Evolutionary conservation across 2,888 invertebrate genomes (phyloP), one percentile per base, ranked within the genome.

Genomic region (Eupithecia vulgata): DNA sequence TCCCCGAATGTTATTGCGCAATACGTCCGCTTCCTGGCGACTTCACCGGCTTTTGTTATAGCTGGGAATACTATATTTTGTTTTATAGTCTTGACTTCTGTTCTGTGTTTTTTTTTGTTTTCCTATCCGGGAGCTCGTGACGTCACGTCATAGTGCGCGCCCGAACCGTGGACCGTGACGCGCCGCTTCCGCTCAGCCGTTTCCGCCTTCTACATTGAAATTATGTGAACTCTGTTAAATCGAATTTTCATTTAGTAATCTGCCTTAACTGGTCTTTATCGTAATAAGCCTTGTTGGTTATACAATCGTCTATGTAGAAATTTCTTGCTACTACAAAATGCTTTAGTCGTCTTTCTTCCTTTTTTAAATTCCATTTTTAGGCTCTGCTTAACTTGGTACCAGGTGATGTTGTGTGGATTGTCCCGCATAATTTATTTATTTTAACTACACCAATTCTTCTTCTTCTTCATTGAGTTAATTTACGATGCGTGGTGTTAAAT

Each of bases 131-230:
- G 83, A 84, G 85, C 81, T 83, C 75, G 57, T 76, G 77, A 90
- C 91, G 92, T 92, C 91, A 92, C 87, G 83, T 85, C 85, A 87
- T 85, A 87, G 85, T 82, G 86, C 83, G 85, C 90, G 88, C 88
- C 85, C 83, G 88, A 86, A 83, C 87, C 83, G 81, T 85, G 85
- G 90, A 91, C 91, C 93, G 84, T 92, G 91, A 92, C 92, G 89
- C 88, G 88, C 88, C 87, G 90, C 87, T 93, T 94, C 94, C 94
- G 93, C 85, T 83, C 87, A 70, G 40, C 81, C 83, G 86, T 88
- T 93, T 94, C 94, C 94, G 93, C 90, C 92, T 90, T 90, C 91
- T 85, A 88, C 88, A 85, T 85, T 88, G 84, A 87, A 84, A 90
- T 88, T 89, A 89, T 91, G 87, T 90, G 89, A 88, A 87, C 89